Base-by-base conservation (phyloP, 2,888 invertebrate species). In the Ectobius pallidus region DNA sequence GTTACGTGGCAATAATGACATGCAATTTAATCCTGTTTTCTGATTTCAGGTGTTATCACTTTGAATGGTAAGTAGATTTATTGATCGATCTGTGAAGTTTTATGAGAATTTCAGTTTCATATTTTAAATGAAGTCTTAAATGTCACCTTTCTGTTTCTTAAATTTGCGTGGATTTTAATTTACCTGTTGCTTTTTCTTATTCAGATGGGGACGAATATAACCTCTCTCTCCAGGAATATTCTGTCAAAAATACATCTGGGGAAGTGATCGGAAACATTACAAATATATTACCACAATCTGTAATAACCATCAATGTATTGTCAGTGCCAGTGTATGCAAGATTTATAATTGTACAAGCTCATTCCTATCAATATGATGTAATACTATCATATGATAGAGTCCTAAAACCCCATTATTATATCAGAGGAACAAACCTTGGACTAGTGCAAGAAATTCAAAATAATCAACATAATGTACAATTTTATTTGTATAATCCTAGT, bases 311-410 rank as follows among this genome's bases (percentile, higher is more conserved):
- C 1, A 79, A 82, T 73, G 82, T 90, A n/a, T n/a, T n/a, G n/a
- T n/a, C n/a, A n/a, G n/a, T n/a, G n/a, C n/a, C n/a, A n/a, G n/a
- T n/a, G n/a, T n/a, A 81, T 71, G 80, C 87, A 39, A 82, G 84
- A 1, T 92, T 89, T 78, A 82, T 90, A 20, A 80, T 91, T 72
- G 81, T 90, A 49, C 91, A 92, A 88, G 86, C 86, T 3, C 92
- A 92, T 79, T 85, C 87, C 63, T 87, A 87, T 75, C 77, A 86
- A 16, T 80, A 86, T 73, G 87, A 88, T 80, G 80, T 91, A 0
- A 86, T 86, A 0, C 78, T 91, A 44, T 87, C 87, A 27, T 87
- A 85, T 74, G 81, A 84, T 73, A 80, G 79, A 67, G 79, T 78
- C 0, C 76, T 80, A 30, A 77, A 74, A 16, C 76, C 76, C 0